A percentile compares a stretch with the other conserved stretches of the same genome.
These are phyloP conservation scores for Etheostoma spectabile DNA, from an alignment of 2,113 vertebrate species.

Conservation along the genomic window DNA sequence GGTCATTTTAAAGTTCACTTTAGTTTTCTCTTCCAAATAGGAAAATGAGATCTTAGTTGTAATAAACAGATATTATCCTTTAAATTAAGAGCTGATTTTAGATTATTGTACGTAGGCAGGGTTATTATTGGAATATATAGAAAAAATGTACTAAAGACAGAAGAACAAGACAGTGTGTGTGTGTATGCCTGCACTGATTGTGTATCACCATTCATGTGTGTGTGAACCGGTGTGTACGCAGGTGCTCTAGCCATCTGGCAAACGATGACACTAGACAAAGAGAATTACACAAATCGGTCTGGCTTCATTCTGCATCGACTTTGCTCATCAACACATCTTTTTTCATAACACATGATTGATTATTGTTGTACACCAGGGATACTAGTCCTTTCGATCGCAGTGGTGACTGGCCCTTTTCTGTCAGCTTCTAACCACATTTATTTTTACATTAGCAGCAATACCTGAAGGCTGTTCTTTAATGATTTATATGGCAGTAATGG, in stretches of 20 bases:
- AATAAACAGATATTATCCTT: not conserved
- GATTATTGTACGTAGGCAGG: not conserved
- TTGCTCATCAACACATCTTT: constrained; percentile 48
- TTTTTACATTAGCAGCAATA: constrained; percentile 46
- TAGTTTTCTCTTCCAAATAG: not conserved
- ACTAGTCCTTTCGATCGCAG: not conserved
- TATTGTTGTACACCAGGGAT: constrained; percentile 30
- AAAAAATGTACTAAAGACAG: not conserved
- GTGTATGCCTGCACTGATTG: not conserved
- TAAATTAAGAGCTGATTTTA: not conserved
- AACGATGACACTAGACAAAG: constrained; percentile 40
- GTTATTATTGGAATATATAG: not conserved
- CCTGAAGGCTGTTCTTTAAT: constrained; percentile 39
- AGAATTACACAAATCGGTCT: constrained; percentile 12
- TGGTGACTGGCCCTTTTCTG: constrained; percentile 38
- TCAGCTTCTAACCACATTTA: constrained; percentile 24
- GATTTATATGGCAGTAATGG: constrained; percentile 35
- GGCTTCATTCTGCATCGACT: constrained; percentile 35
- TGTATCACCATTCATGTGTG: not conserved
- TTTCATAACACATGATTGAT: constrained; percentile 44
- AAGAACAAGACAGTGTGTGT: not conserved
- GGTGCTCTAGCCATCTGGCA: constrained; percentile 47
- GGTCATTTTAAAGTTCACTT: not conserved
- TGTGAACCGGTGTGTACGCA: constrained; percentile 23
- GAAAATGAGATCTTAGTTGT: not conserved